Base-by-base conservation (phyloP, 2,797 vertebrate genomes). In the Bovichtus diacanthus region DNA sequence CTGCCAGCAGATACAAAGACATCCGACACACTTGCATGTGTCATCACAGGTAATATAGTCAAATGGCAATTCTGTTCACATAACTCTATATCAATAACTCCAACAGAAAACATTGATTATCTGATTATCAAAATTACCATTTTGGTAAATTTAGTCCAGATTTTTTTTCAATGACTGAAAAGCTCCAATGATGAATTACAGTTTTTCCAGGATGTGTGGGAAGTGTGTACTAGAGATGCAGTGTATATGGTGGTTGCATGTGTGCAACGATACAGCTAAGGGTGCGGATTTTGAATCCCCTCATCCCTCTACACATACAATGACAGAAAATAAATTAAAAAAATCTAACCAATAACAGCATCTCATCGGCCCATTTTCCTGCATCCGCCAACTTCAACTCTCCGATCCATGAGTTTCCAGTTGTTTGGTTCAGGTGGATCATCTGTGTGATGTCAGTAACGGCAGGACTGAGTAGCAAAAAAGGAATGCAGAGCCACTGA, bases 401-500 rank as follows among this genome's bases (percentile, higher is more conserved):
- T 46, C 95, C 95, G 1, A 92, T 49, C 94, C 94, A 96, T 10
- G 94, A 64, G 2, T 43, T 77, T 78, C 87, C 89, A 66, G 72
- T 82, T 56, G 80, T 67, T 4, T 85, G 80, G 76, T 95, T 93
- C 49, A 72, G 36, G 63, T 55, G 23, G 36, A 90, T 76, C 6
- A 89, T 90, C 61, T 89, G 88, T 65, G 82, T 83, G 76, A 93
- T 75, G 81, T 75, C 92, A 82, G 84, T 59, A 0, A 93, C 90
- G 50, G 93, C 92, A 61, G 94, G 90, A 82, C 94, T 94, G 62
- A 90, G 71, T 54, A 95, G 29, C 60, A 93, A 66, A 84, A 96
- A 96, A 12, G 95, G 95, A 73, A 95, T 81, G 77, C 94, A 95
- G 69, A 95, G 41, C 90, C 93, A 95, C 95, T 96, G 86, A 76